These are phyloP conservation scores for Chloroceryle aenea DNA, from an alignment of 2,113 vertebrate species.

Conservation along the genomic window DNA sequence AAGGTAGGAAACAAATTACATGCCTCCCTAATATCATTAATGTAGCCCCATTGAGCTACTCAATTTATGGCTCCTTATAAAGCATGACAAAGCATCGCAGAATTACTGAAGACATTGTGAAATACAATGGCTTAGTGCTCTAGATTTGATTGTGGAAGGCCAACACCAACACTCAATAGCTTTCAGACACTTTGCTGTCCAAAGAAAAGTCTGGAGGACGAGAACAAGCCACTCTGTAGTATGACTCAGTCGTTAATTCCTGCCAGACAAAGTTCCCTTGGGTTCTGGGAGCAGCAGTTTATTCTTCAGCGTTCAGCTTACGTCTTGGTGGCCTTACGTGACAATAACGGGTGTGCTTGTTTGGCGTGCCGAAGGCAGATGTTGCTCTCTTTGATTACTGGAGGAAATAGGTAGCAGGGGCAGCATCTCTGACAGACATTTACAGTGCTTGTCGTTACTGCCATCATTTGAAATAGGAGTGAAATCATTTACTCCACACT, in stretches of 20 bases:
- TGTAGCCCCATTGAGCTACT: slow-evolving; percentile 72
- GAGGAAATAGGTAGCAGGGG: background rate
- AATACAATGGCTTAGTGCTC: slow-evolving; percentile 35
- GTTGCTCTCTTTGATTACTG: background rate
- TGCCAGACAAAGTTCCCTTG: slow-evolving; percentile 8
- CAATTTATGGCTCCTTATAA: slow-evolving; percentile 53
- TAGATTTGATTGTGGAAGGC: slow-evolving; percentile 22
- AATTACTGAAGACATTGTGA: slow-evolving; percentile 52
- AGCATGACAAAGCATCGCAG: slow-evolving; percentile 43
- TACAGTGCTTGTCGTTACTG: background rate
- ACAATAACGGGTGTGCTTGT: background rate
- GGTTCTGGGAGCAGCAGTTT: slow-evolving; percentile 8
- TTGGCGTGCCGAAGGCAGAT: background rate
- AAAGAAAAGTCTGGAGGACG: background rate
- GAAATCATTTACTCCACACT: background rate
- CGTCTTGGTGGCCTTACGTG: background rate
- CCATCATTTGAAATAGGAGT: background rate
- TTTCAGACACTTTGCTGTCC: slow-evolving; percentile 16
- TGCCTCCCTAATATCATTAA: slow-evolving; percentile 84
- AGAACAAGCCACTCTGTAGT: background rate
- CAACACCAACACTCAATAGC: background rate
- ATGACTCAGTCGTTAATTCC: slow-evolving; percentile 11
- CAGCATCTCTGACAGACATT: background rate
- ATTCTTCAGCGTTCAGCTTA: background rate
- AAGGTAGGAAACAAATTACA: slow-evolving; percentile 86